A percentile compares a stretch with the other conserved stretches of the same genome.
These are phyloP conservation scores for Periophthalmus modestus DNA, from an alignment of 2,113 vertebrate genomes.

Conservation along the genomic window DNA sequence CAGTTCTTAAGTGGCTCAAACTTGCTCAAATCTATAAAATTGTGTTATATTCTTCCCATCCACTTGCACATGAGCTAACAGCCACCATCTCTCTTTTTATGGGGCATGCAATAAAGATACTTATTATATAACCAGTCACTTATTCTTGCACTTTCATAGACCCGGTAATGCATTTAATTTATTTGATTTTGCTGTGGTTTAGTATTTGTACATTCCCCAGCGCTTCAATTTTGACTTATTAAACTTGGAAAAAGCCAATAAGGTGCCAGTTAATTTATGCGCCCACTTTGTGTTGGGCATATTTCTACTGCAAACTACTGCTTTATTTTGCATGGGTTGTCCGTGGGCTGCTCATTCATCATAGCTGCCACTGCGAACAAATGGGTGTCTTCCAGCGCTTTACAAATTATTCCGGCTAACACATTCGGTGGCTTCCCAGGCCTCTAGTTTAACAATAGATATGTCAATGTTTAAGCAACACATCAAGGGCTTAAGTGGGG, in stretches of 20 bases:
- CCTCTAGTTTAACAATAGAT: constrained; percentile 31
- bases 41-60: background rate
- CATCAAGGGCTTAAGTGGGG: constrained; percentile 39
- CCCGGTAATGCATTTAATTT: constrained; percentile 19
- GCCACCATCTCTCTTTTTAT: background rate
- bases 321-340: constrained; percentile 37
- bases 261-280: constrained; percentile 9
- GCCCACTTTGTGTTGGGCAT: constrained; percentile 23
- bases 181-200: constrained; percentile 2
- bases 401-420: constrained; percentile 27
- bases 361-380: constrained; percentile 43
- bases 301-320: constrained; percentile 12
- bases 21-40: background rate
- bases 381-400: constrained; percentile 30
- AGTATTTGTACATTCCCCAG: background rate
- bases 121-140: constrained; percentile 26
- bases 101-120: constrained; percentile 6
- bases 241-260: constrained; percentile 8
- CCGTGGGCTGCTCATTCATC: constrained; percentile 38
- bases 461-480: constrained; percentile 41
- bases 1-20: background rate
- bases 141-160: constrained; percentile 11
- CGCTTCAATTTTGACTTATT: constrained; percentile 8
- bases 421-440: constrained; percentile 14
- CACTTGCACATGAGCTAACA: background rate